A percentile compares a stretch with the other conserved stretches of the same genome.
These are phyloP conservation scores for Fopius arisanus DNA, from an alignment of 1,140 invertebrate species.

Conservation along the genomic window DNA sequence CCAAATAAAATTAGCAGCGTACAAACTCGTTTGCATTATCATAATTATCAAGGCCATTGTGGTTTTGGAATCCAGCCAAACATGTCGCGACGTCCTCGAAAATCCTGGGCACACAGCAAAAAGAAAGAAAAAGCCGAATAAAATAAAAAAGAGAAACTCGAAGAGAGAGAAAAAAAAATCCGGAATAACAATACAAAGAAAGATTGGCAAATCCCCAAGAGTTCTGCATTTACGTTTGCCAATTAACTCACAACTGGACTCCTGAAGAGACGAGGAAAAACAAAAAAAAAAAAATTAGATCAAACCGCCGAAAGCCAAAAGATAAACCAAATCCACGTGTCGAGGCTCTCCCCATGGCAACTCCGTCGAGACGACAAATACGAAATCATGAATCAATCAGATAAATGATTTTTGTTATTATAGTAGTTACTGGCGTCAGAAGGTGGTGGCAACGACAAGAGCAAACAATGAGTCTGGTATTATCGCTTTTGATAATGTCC, in stretches of 20 bases:
- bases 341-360: too few species aligned
- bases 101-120: background rate
- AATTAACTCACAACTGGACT: background rate
- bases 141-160: background rate
- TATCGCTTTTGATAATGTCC: background rate
- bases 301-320: too few species aligned
- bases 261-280: background rate
- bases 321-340: too few species aligned
- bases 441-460: background rate
- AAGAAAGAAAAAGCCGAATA: background rate
- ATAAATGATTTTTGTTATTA: background rate
- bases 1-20: too few species aligned
- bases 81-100: conserved; percentile 10
- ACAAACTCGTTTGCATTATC: conserved; percentile 5
- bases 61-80: conserved; percentile 14
- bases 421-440: background rate
- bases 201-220: background rate
- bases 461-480: background rate
- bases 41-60: background rate
- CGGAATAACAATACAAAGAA: background rate
- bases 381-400: background rate
- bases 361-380: background rate
- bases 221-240: background rate
- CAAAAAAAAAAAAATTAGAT: background rate
- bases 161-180: background rate